Base-by-base conservation (phyloP, 2,797 vertebrate genomes). In the Lepus oiostolus region DNA sequence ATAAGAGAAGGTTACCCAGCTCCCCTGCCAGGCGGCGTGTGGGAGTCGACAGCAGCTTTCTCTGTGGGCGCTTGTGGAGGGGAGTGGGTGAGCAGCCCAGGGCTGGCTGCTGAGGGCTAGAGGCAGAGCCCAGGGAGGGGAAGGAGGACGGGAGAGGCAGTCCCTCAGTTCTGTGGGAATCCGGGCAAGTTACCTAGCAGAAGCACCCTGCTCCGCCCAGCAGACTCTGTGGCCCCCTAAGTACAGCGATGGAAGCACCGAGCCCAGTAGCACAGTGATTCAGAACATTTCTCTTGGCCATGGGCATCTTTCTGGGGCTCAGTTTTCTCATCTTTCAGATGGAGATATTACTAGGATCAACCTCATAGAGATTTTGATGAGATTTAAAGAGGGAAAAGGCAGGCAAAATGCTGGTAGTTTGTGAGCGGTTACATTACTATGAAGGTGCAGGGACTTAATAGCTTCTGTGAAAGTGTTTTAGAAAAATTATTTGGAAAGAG, bases 1-100 rank as follows among this genome's bases (percentile, higher is more conserved):
- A 60, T 42, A 70, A 79, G 38, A 84, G 93, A 86, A 83, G 87
- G 82, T 81, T 86, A 77, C 89, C 79, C 62, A 32, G 95, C 88
- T 35, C 67, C 6, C 13, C 83, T 70, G 87, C 63, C 60, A 83
- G 77, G 81, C 2, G 1, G 83, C 0, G 1, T 77, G 97, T 95
- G 94, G 92, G 96, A 93, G 95, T 74, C 38, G 70, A 79, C 77
- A 91, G 74, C 21, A 19, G 89, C 4, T 7, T 86, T 88, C 65
- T 67, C 16, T 65, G 89, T n/a, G 87, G 84, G 52, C n/a, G 94
- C 47, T 21, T 6, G 1, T 54, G 11, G 60, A 47, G 22, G 47
- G 58, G 58, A 76, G 84, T 60, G 14, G 81, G 63, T 7, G 82
- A 65, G 76, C 22, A 30, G 79, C 85, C 79, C 81, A n/a, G 0